Base-by-base conservation (phyloP, 2,888 invertebrate genomes). In the Lampropteryx suffumata region DNA sequence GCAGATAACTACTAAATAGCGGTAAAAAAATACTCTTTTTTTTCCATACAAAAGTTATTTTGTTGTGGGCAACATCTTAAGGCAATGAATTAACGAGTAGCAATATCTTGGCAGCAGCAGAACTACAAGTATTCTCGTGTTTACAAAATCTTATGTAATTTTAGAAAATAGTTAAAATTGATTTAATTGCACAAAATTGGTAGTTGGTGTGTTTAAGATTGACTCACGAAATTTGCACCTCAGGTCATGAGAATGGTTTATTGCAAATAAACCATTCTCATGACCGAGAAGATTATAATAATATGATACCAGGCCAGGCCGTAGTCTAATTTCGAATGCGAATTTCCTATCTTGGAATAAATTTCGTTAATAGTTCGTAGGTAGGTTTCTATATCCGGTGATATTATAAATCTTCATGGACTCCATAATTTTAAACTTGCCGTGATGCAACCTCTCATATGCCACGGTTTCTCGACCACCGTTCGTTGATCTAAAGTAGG, bases 401-500 rank as follows among this genome's bases (percentile, higher is more conserved):
- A 3, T 21, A 21, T 21, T 21, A 21, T n/a, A n/a, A n/a, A 17
- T 17, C 17, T 4, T 34, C 39, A 27, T 14, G 3, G 32, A 36
- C 12, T 14, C 32, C n/a, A 11, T 51, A 46, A 46, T 41, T 4
- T 45, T n/a, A n/a, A n/a, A 51, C 37, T 39, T 37, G 33, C 12
- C 28, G 6, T 57, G 50, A 58, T 48, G 55, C 32, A 58, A 61
- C 51, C 12, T 35, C 28, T 45, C 57, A 49, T 53, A 57, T 40
- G 57, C 30, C 36, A 52, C 52, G 48, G 47, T 49, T 53, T 48
- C 53, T 53, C 44, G 40, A 24, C n/a, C n/a, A n/a, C n/a, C n/a
- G n/a, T n/a, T n/a, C 43, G 35, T 37, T 34, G 30, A 53, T 53
- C 48, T 43, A 35, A 35, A 40, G 34, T 53, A 40, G n/a, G n/a